Evolutionary conservation across 2,888 invertebrate genomes (phyloP), one percentile per base, ranked within the genome.

Genomic region (Cephalotes varians): DNA sequence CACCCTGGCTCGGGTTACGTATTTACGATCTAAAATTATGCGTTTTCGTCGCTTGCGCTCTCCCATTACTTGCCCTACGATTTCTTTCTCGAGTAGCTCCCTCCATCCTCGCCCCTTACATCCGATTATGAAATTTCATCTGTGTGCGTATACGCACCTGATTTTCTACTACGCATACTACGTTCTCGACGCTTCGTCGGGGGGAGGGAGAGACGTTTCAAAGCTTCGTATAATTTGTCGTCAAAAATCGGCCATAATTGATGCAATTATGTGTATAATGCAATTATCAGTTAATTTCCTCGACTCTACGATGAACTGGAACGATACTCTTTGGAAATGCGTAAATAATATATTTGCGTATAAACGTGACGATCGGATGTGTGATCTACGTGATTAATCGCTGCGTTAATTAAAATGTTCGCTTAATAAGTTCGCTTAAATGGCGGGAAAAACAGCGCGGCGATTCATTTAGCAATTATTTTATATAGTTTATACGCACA

Each of bases 11-110:
- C 92, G 80, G 54, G 79, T 93, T 92, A 88, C 93, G 86, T 92
- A 91, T 92, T 92, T 92, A 92, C 91, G 87, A 91, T 85, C 86
- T 85, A 58, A 88, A 91, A 92, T 92, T 85, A 90, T 89, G 88
- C 88, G 79, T 85, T 85, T 84, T 88, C 80, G 85, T 65, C 31
- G 47, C n/a, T 12, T 76, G 54, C 76, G 58, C 85, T 74, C 58
- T 86, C 73, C 64, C 69, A 80, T 89, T 87, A 86, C 81, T 69
- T 44, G 84, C 44, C 77, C 58, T 64, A 76, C 77, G 83, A 84
- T 82, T 87, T 84, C 85, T 82, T 62, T 72, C 80, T 67, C 73
- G 65, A 84, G 49, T 31, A 1, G 7, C 4, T 25, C 69, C 37
- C 18, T 10, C 44, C 21, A 21, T n/a, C 6, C 47, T 6, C 2